Base-by-base conservation (phyloP, 2,888 invertebrate species). In the Cecidostiba fungosa region DNA sequence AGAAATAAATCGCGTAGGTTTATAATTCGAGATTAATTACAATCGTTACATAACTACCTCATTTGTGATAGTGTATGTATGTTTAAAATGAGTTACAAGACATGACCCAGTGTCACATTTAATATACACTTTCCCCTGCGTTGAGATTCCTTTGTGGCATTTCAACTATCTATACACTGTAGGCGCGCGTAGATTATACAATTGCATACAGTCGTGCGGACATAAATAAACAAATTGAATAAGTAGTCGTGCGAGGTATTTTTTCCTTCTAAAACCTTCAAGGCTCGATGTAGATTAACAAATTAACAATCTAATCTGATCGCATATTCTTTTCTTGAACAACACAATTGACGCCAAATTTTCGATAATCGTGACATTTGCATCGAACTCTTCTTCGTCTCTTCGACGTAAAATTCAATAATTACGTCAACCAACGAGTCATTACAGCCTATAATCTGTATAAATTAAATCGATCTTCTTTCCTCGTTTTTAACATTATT, bases 41-140 rank as follows among this genome's bases (percentile, higher is more conserved):
- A 12, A n/a, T 43, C 62, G 16, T 66, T 43, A 39, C 14, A 43
- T 77, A 66, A 59, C 43, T 8, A 36, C 8, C 43, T 43, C 54
- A 19, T n/a, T 1, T 26, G 62, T 26, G 62, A 23, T 1, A 16
- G 50, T 19, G 32, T 32, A 4, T n/a, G 59, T 59, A 23, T 62
- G n/a, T 54, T 19, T n/a, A 19, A 26, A 26, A 23, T 43, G 43
- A 77, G 66, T 66, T 77, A 36, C 5, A 77, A 77, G 39, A 26
- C 19, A 14, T 26, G 43, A 23, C 47, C 26, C 26, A 16, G 47
- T 50, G 74, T 77, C 29, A n/a, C 76, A n/a, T 59, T 77, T 77
- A 77, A 32, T 36, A n/a, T 77, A 10, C 73, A 19, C 36, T 77
- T 77, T 77, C 39, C 77, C 66, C 29, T 39, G 43, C 54, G 6